Evolutionary conservation across 2,113 vertebrate genomes (phyloP), one percentile per base, ranked within the genome.

Genomic region (Rhinolophus sinicus): DNA sequence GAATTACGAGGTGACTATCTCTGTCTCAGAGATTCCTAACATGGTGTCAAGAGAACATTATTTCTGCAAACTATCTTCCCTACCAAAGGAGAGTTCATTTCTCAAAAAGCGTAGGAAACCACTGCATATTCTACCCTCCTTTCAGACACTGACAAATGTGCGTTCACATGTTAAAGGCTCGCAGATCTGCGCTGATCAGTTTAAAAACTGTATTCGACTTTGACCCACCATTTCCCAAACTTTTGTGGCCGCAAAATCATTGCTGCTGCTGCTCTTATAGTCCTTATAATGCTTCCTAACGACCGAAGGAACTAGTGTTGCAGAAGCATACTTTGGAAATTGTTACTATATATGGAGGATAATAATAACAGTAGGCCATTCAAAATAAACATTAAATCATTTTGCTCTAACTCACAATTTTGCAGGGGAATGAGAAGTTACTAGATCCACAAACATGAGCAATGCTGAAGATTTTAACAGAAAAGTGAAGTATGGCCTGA

Each of bases 401-500:
- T 76, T 90, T 96, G 60, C 64, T 80, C 52, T 96, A 67, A 85
- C 1, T 50, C 78, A 89, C 24, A 38, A 8, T 80, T 70, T 65
- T 54, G 73, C 47, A 83, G 19, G 81, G 33, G 22, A 73, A 8
- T 47, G 22, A 95, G 50, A 85, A 0, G 12, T 70, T 38, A 33
- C 30, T 58, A 69, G 64, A 78, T 52, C 77, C 86, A 96, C 35
- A 69, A 80, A 77, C 30, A 13, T 16, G n/a, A 90, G 13, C 21
- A 52, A 60, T 28, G n/a, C 28, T 87, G 30, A 87, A 90, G 65
- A 92, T 87, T 65, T 93, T 76, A 95, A 84, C 44, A 90, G 65
- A 44, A 72, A 88, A 50, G 7, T 80, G 75, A 81, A 94, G 56
- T 65, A 70, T 40, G 35, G 69, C 30, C 62, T 78, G 44, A 82